Evolutionary conservation across 2,888 invertebrate species (phyloP), one percentile per base, ranked within the genome.

Genomic region (Andrena flavipes): DNA sequence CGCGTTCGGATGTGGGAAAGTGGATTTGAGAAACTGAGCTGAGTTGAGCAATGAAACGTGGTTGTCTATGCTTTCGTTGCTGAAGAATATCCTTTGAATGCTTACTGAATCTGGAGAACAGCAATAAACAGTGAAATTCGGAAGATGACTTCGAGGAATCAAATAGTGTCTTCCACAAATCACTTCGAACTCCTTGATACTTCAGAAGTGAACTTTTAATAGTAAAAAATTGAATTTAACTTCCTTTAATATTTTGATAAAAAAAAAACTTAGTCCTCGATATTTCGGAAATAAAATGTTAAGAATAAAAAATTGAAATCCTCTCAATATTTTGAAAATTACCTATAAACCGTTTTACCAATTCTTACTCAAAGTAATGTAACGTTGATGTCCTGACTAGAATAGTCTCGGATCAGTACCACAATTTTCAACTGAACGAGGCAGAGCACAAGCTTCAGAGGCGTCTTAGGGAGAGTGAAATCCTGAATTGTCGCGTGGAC

Each of bases 401-500:
- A 26, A 54, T 23, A 20, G 3, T 20, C 4, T 54, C 8, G 54
- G 10, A 1, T 54, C 23, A 26, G 1, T 20, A 7, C 0, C 51
- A 20, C 20, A 1, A 54, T 26, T 10, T 26, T 56, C 20, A n/a
- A 20, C 30, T 23, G 35, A 54, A 20, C 26, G 33, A 56, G 35
- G 63, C 29, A 26, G 42, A 35, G 42, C 5, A 33, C 51, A 35
- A 8, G 51, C 16, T 3, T 54, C 20, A 65, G 51, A 65, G 48
- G 30, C 20, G 30, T 64, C 51, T 35, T 20, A 70, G 35, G 42
- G 64, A 59, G 60, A 78, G 63, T 59, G 70, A 80, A 80, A 68
- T 76, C 49, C 64, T 49, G 69, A 68, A 48, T 62, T 82, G 78
- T 71, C 71, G 49, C 70, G 35, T 59, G 76, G 64, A 68, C 69